Evolutionary conservation across 2,888 invertebrate species (phyloP).

Genomic region (Smittia aterrima): DNA sequence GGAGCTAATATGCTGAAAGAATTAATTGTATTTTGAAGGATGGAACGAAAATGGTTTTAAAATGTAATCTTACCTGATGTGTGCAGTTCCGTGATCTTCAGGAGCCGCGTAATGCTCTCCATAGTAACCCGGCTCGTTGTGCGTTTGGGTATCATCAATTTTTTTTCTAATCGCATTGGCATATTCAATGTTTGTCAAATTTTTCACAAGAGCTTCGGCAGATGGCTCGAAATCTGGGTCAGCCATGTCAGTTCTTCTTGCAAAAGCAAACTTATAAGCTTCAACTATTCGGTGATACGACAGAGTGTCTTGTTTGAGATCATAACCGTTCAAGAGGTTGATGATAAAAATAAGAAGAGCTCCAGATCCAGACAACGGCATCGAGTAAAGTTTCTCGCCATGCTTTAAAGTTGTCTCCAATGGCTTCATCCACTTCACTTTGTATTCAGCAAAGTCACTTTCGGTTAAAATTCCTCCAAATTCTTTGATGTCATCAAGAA

Average conservation of each 20-base stretch:
- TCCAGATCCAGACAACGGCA: constrained; percentile 81
- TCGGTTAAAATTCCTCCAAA: constrained; percentile 68
- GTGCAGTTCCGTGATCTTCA: constrained; percentile 80
- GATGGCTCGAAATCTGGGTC: constrained; percentile 60
- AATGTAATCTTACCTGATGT: no score
- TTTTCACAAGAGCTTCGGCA: constrained; percentile 54
- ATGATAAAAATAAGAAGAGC: constrained; percentile 73
- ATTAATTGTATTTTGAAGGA: no score
- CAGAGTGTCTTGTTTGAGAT: constrained; percentile 53
- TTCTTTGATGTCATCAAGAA: constrained; percentile 62
- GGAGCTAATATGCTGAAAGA: constrained; percentile 70
- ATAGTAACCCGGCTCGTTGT: constrained; percentile 64
- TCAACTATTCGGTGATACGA: constrained; percentile 71
- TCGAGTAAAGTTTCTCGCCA: constrained; percentile 66
- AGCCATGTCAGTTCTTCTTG: constrained; percentile 72
- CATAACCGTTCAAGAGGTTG: constrained; percentile 65
- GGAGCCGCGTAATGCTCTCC: constrained; percentile 60
- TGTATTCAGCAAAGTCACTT: constrained; percentile 67
- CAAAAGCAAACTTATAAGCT: constrained; percentile 83
- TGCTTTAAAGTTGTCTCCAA: constrained; percentile 57
- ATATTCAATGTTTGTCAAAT: constrained; percentile 62
- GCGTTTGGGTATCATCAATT: constrained; percentile 61
- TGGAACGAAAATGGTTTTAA: no score
- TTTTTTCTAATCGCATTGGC: constrained; percentile 55
- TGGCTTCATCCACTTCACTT: constrained; percentile 60